Evolutionary conservation across 2,113 vertebrate genomes (phyloP).

Genomic region (Cavia porcellus): DNA sequence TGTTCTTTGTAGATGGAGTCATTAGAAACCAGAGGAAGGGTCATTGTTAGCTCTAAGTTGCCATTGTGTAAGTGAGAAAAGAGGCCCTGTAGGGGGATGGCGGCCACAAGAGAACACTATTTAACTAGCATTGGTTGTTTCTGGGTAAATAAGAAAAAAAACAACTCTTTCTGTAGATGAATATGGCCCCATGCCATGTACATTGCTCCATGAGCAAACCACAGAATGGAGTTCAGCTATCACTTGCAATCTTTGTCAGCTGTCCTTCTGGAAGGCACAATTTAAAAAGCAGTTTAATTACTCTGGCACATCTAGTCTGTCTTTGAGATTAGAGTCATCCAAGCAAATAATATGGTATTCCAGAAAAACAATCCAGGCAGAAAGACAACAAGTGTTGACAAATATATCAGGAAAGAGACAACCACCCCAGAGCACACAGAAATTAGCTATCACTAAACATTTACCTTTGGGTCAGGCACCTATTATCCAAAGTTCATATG

Average conservation of each 20-base stretch:
- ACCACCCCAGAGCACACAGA: background rate
- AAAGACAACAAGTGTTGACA: background rate
- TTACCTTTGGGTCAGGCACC: background rate
- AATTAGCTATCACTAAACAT: background rate
- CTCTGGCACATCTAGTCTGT: background rate
- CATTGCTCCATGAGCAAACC: background rate
- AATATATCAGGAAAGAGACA: background rate
- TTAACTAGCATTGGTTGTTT: background rate
- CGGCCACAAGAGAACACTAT: background rate
- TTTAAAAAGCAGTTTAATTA: background rate
- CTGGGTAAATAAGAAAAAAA: background rate
- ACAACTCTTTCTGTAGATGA: background rate
- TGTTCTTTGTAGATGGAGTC: constrained; percentile 44
- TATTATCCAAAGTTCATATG: background rate
- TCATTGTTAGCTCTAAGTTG: background rate
- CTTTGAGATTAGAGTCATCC: background rate
- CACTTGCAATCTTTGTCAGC: background rate
- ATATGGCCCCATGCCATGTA: background rate
- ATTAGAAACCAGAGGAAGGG: background rate
- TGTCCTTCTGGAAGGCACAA: background rate
- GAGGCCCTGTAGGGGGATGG: background rate
- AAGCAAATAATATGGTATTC: background rate
- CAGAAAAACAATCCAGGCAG: background rate
- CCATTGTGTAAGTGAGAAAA: background rate
- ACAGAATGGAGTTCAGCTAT: background rate